A percentile compares a stretch with the other conserved stretches of the same genome.
Evolutionary conservation across 2,888 invertebrate species (phyloP).

Genomic region (Ennomos erosarius): DNA sequence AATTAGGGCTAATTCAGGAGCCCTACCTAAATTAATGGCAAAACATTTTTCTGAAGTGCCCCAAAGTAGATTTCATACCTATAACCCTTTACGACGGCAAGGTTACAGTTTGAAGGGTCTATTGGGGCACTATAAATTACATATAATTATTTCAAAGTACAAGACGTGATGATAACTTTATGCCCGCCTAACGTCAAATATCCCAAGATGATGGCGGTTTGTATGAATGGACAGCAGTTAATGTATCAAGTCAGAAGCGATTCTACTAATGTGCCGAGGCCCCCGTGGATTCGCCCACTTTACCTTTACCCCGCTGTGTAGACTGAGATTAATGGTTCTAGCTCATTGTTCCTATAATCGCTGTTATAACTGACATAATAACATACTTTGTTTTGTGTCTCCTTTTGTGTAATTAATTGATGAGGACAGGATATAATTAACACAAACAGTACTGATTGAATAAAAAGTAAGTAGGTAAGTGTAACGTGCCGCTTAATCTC

Average conservation of each 20-base stretch:
- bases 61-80: too few relatives aligned
- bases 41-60: too few relatives aligned
- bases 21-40: too few relatives aligned
- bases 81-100: too few relatives aligned
- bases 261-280: slow-evolving; percentile 69
- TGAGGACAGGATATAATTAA: slow-evolving; percentile 11
- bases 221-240: slow-evolving; percentile 54
- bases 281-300: slow-evolving; percentile 56
- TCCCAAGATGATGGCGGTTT: slow-evolving; percentile 36
- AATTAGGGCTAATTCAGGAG: too few relatives aligned
- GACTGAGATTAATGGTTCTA: slow-evolving; percentile 69
- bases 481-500: too few relatives aligned
- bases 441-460: too few relatives aligned
- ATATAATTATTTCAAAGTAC: background rate
- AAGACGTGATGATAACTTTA: background rate
- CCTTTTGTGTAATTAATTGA: slow-evolving; percentile 28
- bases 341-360: slow-evolving; percentile 56
- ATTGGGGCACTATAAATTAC: too few relatives aligned
- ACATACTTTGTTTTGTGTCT: slow-evolving; percentile 20
- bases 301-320: slow-evolving; percentile 58
- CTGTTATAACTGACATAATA: slow-evolving; percentile 48
- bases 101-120: too few relatives aligned
- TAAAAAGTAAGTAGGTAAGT: too few relatives aligned
- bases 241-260: slow-evolving; percentile 68
- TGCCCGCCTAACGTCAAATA: slow-evolving; percentile 2